A percentile compares a stretch with the other conserved stretches of the same genome.
These are phyloP conservation scores for Oryzias melastigma DNA, from an alignment of 2,113 vertebrate genomes.

Conservation along the genomic window DNA sequence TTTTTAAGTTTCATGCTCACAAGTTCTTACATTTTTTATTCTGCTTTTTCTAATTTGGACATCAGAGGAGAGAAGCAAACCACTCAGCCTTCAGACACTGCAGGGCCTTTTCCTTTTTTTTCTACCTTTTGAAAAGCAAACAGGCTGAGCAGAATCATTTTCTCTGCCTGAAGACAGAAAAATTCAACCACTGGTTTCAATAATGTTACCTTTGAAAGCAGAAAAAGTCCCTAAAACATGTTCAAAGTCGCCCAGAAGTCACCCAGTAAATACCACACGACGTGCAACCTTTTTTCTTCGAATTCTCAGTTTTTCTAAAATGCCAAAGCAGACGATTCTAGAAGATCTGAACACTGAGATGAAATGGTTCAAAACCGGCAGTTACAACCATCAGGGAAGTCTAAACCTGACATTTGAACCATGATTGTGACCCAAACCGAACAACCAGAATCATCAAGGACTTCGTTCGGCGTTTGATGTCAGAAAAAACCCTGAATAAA, in stretches of 20 bases:
- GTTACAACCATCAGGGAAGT: not conserved
- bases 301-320: slow-evolving; percentile 23
- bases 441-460: no score
- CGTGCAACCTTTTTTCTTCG: not conserved
- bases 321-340: slow-evolving; percentile 3
- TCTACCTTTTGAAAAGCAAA: slow-evolving; percentile 33
- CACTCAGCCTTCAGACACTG: slow-evolving; percentile 22
- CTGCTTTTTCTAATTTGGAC: slow-evolving; percentile 40
- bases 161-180: not conserved
- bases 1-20: slow-evolving; percentile 35
- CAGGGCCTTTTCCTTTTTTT: slow-evolving; percentile 6
- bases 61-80: slow-evolving; percentile 18
- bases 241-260: not conserved
- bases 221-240: slow-evolving; percentile 13
- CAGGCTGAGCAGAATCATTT: slow-evolving; percentile 25
- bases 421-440: no score
- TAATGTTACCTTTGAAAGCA: slow-evolving; percentile 29
- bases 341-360: not conserved
- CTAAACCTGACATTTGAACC: no score
- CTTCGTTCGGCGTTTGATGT: no score
- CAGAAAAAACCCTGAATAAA: no score
- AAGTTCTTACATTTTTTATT: slow-evolving; percentile 44
- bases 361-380: not conserved
- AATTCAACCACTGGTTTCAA: slow-evolving; percentile 30
- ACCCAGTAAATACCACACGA: not conserved